These are phyloP conservation scores for Enteromius radiatus DNA, from an alignment of 2,797 vertebrate genomes.

Conservation along the genomic window DNA sequence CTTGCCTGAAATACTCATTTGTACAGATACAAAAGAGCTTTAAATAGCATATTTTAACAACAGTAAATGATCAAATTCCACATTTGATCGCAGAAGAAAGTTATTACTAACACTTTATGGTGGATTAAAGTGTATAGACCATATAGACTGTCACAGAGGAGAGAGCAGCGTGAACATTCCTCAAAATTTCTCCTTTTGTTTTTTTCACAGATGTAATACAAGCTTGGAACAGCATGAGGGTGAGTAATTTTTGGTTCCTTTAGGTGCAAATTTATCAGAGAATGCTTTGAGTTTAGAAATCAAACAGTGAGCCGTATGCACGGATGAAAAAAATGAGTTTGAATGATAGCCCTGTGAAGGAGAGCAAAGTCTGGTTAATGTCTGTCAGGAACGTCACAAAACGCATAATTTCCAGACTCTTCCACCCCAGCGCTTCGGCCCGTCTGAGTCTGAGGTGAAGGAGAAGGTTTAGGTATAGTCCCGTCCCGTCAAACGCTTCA, in stretches of 20 bases:
- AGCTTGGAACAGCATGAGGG: no score
- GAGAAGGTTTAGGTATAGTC: constrained; percentile 1
- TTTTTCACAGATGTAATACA: background rate
- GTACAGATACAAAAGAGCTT: no score
- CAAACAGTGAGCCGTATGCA: background rate
- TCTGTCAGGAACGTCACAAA: constrained; percentile 50
- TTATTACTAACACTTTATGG: no score
- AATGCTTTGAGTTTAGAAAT: background rate
- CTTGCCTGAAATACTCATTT: no score
- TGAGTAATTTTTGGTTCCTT: background rate
- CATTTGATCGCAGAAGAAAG: no score
- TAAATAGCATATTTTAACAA: no score
- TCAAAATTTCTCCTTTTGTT: background rate
- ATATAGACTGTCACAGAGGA: background rate
- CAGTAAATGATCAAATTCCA: no score
- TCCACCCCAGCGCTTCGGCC: constrained; percentile 31
- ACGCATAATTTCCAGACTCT: constrained; percentile 62
- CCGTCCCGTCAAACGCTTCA: constrained; percentile 11
- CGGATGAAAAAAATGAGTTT: constrained; percentile 10
- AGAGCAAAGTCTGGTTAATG: constrained; percentile 52
- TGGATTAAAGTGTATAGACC: no score
- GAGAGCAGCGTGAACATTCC: background rate
- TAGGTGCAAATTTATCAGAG: background rate
- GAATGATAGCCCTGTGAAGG: constrained; percentile 41
- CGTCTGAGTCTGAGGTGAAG: constrained; percentile 44